Evolutionary conservation across 2,888 invertebrate species (phyloP).

Genomic region (Epinotia ramella): DNA sequence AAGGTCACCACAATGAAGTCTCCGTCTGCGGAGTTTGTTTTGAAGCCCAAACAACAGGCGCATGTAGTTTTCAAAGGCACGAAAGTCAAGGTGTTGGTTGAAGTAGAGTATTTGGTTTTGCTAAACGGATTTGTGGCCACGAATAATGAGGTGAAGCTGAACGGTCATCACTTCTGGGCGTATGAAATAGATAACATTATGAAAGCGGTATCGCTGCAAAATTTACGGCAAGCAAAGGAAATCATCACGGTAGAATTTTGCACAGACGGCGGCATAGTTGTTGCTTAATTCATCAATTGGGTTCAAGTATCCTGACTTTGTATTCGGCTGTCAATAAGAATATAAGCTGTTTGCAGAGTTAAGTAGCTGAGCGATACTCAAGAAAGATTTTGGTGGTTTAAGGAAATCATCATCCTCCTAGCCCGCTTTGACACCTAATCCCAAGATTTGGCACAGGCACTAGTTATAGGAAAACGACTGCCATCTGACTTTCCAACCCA

Average conservation of each 20-base stretch:
- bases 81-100: not conserved
- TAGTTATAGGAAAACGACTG: too few species aligned
- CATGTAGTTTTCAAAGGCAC: not conserved
- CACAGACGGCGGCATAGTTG: not conserved
- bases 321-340: too few species aligned
- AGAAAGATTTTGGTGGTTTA: too few species aligned
- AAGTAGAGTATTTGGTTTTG: not conserved
- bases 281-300: not conserved
- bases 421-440: too few species aligned
- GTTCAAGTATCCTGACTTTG: not conserved
- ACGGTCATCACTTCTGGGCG: conserved; percentile 26
- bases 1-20: not conserved
- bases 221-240: not conserved
- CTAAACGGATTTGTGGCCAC: conserved; percentile 11
- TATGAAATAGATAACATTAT: conserved; percentile 6
- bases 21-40: not conserved
- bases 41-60: not conserved
- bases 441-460: too few species aligned
- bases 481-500: too few species aligned
- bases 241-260: not conserved
- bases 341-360: too few species aligned
- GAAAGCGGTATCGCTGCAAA: not conserved
- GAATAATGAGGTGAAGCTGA: conserved; percentile 8
- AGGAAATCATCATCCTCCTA: too few species aligned
- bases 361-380: too few species aligned